Conservation (phyloP, 2,888 invertebrate genomes). For the Lissocephala sabroskyi region DNA sequence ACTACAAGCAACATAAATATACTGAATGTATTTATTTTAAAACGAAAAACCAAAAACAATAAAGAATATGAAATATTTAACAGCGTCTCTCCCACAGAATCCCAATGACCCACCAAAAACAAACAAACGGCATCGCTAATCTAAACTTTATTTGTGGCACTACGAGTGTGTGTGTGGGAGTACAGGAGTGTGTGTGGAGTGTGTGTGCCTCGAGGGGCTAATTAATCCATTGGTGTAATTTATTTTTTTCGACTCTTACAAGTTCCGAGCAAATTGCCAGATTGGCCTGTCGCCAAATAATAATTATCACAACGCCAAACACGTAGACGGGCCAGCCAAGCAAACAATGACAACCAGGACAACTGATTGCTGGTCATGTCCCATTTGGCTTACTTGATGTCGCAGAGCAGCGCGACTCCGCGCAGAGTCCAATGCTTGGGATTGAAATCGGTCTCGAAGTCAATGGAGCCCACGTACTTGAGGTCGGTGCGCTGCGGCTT, state of each 20-base stretch:
- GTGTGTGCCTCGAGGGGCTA: conserved; percentile 36
- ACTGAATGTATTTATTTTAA: not conserved
- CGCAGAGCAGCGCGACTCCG: conserved; percentile 96
- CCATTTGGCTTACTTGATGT: conserved; percentile 84
- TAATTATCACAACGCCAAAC: conserved; percentile 52
- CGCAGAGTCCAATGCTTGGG: conserved; percentile 96
- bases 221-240: conserved; percentile 42
- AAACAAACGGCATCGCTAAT: no score
- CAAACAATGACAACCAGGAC: conserved; percentile 29
- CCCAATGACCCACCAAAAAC: no score
- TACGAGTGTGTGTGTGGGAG: no score
- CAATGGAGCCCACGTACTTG: conserved; percentile 95
- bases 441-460: conserved; percentile 93
- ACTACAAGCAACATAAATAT: not conserved
- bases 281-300: conserved; percentile 20
- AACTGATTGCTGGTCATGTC: conserved; percentile 3
- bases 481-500: conserved; percentile 95
- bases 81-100: no score
- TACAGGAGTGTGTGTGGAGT: no score
- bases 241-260: conserved; percentile 28
- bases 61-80: conserved; percentile 34
- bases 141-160: no score
- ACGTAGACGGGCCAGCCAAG: conserved; percentile 46
- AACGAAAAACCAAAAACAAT: conserved; percentile 16
- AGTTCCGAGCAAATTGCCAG: conserved; percentile 29